A percentile compares a stretch with the other conserved stretches of the same genome.
These are phyloP conservation scores for Latrodectus hesperus DNA, from an alignment of 2,888 invertebrate genomes.

Conservation along the genomic window DNA sequence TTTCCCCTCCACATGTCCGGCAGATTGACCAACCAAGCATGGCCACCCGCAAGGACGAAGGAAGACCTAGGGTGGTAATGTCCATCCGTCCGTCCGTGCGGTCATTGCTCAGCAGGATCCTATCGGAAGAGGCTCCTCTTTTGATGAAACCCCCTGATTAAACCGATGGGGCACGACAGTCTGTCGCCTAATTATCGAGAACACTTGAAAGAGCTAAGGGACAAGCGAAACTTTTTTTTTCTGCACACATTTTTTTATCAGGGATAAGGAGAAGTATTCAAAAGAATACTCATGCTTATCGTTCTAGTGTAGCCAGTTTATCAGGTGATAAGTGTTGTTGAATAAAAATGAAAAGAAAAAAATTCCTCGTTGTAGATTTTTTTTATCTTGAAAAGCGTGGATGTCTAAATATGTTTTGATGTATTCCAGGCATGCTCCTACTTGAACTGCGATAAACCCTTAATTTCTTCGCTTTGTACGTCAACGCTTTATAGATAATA, in stretches of 20 bases:
- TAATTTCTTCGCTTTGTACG: too few relatives aligned
- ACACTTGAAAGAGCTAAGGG: background rate
- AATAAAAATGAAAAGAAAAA: too few relatives aligned
- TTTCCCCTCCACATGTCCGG: background rate
- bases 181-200: constrained; percentile 63
- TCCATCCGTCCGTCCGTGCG: constrained; percentile 27
- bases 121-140: constrained; percentile 44
- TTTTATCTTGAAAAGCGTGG: too few relatives aligned
- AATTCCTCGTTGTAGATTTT: too few relatives aligned
- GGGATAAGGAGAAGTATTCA: too few relatives aligned
- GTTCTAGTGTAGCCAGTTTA: too few relatives aligned
- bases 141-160: constrained; percentile 62
- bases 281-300: too few relatives aligned
- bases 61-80: constrained; percentile 21
- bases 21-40: constrained; percentile 24
- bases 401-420: too few relatives aligned
- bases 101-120: constrained; percentile 37
- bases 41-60: constrained; percentile 9
- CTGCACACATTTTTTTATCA: background rate
- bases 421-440: too few relatives aligned
- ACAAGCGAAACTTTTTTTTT: background rate
- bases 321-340: too few relatives aligned
- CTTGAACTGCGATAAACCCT: too few relatives aligned
- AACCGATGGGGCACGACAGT: constrained; percentile 54
- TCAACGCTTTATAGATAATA: too few relatives aligned